These are phyloP conservation scores for Araneus ventricosus DNA, from an alignment of 1,140 invertebrate species.

Conservation along the genomic window DNA sequence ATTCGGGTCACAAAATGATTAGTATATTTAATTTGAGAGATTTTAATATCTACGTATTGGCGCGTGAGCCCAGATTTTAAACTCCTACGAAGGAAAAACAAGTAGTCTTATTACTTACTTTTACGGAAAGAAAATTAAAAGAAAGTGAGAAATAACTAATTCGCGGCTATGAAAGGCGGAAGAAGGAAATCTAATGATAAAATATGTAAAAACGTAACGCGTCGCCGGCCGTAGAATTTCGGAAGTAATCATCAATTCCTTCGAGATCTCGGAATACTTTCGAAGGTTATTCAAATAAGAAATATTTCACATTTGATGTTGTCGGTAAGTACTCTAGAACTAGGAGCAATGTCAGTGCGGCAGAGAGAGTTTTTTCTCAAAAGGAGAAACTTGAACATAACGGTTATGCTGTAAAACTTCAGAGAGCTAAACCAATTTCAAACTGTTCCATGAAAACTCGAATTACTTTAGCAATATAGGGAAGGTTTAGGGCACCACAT, in stretches of 20 bases:
- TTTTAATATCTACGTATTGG: too few species aligned
- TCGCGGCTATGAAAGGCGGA: not conserved
- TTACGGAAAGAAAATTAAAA: not conserved
- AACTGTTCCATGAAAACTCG: constrained; percentile 57
- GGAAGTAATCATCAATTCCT: constrained; percentile 51
- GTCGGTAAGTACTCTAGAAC: constrained; percentile 33
- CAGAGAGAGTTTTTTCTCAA: not conserved
- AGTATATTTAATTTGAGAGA: too few species aligned
- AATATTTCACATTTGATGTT: constrained; percentile 60
- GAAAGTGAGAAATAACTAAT: not conserved
- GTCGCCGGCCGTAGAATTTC: not conserved
- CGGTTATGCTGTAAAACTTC: constrained; percentile 56
- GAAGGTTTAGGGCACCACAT: constrained; percentile 37
- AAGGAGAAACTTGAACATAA: constrained; percentile 18
- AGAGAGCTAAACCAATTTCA: constrained; percentile 59
- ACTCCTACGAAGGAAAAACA: too few species aligned
- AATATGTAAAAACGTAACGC: constrained; percentile 47
- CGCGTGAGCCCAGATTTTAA: too few species aligned
- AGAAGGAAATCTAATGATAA: constrained; percentile 25
- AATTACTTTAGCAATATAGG: constrained; percentile 52
- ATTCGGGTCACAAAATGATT: too few species aligned
- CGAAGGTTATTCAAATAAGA: constrained; percentile 60
- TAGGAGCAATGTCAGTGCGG: constrained; percentile 29
- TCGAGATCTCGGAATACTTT: not conserved
- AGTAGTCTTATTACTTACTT: too few species aligned